Percentiles rank a stretch among this genome's conserved stretches.
phyloP scores from a whole-genome alignment of 2,113 vertebrate species.

The Psittacara wagleri region DNA sequence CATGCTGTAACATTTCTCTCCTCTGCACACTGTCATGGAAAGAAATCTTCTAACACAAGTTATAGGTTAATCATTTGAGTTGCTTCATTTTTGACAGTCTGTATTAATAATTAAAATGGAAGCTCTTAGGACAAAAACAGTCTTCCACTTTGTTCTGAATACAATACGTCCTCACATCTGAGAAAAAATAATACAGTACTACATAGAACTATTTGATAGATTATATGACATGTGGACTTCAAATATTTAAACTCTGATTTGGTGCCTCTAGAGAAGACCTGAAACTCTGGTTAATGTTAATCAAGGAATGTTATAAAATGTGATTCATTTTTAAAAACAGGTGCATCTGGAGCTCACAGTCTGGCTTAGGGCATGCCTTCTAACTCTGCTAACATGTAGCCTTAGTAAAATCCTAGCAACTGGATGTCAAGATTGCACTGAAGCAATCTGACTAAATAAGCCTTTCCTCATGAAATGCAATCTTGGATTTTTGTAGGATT shows the following conservation, averaged over 20 bases:
- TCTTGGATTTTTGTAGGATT: background rate
- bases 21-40: background rate
- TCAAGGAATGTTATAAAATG: background rate
- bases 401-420: background rate
- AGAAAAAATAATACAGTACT: background rate
- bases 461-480: background rate
- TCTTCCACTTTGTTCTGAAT: background rate
- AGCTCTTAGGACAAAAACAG: background rate
- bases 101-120: background rate
- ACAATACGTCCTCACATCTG: background rate
- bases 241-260: background rate
- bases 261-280: background rate
- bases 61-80: background rate
- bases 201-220: background rate
- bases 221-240: background rate
- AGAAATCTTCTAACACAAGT: background rate
- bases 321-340: background rate
- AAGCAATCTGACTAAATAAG: background rate
- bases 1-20: background rate
- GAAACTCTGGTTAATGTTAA: background rate
- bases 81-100: background rate
- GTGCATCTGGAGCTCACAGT: background rate
- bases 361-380: background rate
- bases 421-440: background rate
- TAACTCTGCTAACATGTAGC: background rate